Evolutionary conservation across 1,140 invertebrate species (phyloP).

Genomic region (Meloidogyne exigua): DNA sequence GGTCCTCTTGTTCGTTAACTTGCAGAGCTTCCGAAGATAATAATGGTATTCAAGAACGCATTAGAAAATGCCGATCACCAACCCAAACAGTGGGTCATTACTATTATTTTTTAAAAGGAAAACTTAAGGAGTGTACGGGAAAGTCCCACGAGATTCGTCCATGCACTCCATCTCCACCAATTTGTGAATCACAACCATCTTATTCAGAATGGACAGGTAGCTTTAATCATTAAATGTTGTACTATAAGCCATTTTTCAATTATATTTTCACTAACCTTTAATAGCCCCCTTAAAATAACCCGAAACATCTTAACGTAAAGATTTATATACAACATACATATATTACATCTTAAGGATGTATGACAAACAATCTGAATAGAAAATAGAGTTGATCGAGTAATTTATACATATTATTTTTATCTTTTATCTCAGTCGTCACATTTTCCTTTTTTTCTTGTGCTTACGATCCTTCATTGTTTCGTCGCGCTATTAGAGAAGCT

Average conservation of each 20-base stretch:
- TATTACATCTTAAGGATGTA: too few species aligned
- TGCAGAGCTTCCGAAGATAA: conserved; percentile 22
- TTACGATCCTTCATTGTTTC: neutral
- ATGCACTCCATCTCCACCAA: conserved; percentile 36
- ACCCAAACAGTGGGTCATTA: neutral
- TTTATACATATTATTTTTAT: too few species aligned
- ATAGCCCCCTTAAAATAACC: too few species aligned
- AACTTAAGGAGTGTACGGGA: conserved; percentile 42
- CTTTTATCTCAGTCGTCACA: too few species aligned
- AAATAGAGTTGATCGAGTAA: too few species aligned
- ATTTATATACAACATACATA: too few species aligned
- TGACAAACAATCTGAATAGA: too few species aligned
- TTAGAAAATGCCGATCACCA: conserved; percentile 36
- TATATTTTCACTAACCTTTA: too few species aligned
- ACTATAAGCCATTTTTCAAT: too few species aligned
- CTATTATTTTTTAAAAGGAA: neutral
- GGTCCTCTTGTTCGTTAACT: conserved; percentile 38
- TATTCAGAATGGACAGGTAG: conserved; percentile 29
- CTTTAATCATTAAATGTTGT: too few species aligned
- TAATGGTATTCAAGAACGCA: conserved; percentile 44
- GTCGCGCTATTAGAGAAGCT: neutral
- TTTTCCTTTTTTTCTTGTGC: neutral
- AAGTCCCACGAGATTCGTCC: conserved; percentile 36
- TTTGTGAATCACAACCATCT: conserved; percentile 28
- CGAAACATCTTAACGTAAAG: too few species aligned